Base-by-base conservation (phyloP, 2,888 invertebrate species). In the Hyalella azteca region DNA sequence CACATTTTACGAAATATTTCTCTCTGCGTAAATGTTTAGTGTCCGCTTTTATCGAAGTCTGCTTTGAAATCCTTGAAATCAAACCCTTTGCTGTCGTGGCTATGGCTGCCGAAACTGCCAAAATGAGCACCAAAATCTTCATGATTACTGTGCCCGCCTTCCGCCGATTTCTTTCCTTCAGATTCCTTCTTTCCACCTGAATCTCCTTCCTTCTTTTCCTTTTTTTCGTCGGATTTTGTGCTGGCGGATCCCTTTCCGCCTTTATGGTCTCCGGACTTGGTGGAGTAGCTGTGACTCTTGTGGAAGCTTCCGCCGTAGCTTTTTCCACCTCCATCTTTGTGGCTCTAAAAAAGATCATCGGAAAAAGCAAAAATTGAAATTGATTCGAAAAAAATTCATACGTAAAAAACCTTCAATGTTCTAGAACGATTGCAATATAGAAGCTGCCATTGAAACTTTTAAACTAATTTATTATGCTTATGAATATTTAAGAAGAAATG, bases 21-120 rank as follows among this genome's bases (percentile, higher is more conserved):
- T n/a, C n/a, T n/a, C n/a, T n/a, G n/a, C n/a, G n/a, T n/a, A n/a
- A n/a, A n/a, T n/a, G n/a, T n/a, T n/a, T n/a, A n/a, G n/a, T n/a
- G n/a, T n/a, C n/a, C n/a, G n/a, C n/a, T n/a, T n/a, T n/a, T n/a
- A n/a, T n/a, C 66, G 36, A 66, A 66, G n/a, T 15, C 66, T 0
- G 66, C 66, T 29, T 66, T 66, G 11, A 66, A 66, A 36, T 75
- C 7, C n/a, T 26, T 45, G 45, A 75, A 75, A n/a, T 75, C 75
- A 29, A 75, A 75, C n/a, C 75, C 75, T 45, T 75, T 39, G 75
- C n/a, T n/a, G 32, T 75, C 75, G 45, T 75, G 75, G n/a, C 75
- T 75, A 29, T 45, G 45, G 15, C 75, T 75, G 41, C 75, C 75
- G 26, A 45, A 45, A 26, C 45, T 75, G 26, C 75, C 75, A 19